A percentile compares a stretch with the other conserved stretches of the same genome.
Conservation (phyloP, 2,888 invertebrate species). For the Theodoxus fluviatilis region DNA sequence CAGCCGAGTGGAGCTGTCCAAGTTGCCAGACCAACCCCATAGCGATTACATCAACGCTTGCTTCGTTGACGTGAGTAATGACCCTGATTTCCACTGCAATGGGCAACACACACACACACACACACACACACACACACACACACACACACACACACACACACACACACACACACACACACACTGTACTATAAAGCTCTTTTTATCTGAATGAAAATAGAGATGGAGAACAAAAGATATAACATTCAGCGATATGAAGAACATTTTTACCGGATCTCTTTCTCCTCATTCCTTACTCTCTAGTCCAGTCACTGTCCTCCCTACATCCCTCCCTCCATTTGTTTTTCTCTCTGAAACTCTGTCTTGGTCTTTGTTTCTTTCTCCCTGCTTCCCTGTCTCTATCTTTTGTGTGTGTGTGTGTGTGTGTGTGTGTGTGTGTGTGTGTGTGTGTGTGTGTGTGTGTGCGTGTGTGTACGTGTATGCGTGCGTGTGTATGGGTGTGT, state of each 20-base stretch:
- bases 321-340: neutral
- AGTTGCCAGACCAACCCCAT: too few species aligned
- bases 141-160: neutral
- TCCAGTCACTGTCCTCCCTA: neutral
- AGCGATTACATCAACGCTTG: too few species aligned
- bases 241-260: neutral
- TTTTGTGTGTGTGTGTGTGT: neutral
- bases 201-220: too few species aligned
- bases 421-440: constrained; percentile 6
- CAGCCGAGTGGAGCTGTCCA: too few species aligned
- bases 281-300: neutral
- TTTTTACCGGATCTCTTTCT: neutral
- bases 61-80: too few species aligned
- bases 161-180: neutral
- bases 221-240: too few species aligned
- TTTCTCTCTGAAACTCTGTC: neutral
- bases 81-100: too few species aligned
- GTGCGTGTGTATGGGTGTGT: too few species aligned
- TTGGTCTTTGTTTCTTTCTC: neutral
- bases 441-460: too few species aligned
- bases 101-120: neutral
- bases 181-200: neutral
- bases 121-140: neutral
- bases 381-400: too few species aligned
- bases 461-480: too few species aligned